Conservation (phyloP, 2,888 invertebrate genomes). For the Lamellibrachia satsuma region DNA sequence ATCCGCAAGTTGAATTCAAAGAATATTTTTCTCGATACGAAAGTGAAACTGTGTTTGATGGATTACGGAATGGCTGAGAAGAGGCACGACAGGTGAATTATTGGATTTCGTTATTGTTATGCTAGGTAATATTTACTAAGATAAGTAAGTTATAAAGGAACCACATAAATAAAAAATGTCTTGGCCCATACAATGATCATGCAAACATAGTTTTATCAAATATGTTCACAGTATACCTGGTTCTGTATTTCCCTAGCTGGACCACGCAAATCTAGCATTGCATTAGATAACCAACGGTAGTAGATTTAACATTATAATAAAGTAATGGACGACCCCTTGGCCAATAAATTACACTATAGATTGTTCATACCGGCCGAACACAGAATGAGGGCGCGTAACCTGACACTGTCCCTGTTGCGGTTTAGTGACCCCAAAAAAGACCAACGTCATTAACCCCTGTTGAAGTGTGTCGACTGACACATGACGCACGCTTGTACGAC, state of each 20-base stretch:
- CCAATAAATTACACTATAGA: too few relatives aligned
- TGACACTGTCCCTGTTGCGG: neutral
- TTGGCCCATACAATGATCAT: neutral
- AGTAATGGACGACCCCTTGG: too few relatives aligned
- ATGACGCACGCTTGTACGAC: neutral
- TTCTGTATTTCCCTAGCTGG: too few relatives aligned
- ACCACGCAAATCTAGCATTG: too few relatives aligned
- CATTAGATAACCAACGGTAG: too few relatives aligned
- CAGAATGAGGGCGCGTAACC: neutral
- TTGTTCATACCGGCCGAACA: neutral
- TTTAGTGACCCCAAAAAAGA: neutral
- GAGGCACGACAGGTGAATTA: slow-evolving; percentile 53
- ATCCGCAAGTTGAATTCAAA: slow-evolving; percentile 64
- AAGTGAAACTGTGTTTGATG: slow-evolving; percentile 66
- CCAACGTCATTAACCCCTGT: neutral
- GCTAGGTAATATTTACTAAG: neutral
- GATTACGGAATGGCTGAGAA: slow-evolving; percentile 63
- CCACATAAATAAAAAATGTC: neutral
- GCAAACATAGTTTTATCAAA: too few relatives aligned
- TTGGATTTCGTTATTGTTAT: neutral
- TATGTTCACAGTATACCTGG: too few relatives aligned
- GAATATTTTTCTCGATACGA: slow-evolving; percentile 66
- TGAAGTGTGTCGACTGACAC: neutral
- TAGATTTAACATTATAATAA: too few relatives aligned
- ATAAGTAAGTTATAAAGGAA: neutral